A percentile compares a stretch with the other conserved stretches of the same genome.
phyloP scores from a whole-genome alignment of 2,888 invertebrate genomes.

The Phaonia tiefii region DNA sequence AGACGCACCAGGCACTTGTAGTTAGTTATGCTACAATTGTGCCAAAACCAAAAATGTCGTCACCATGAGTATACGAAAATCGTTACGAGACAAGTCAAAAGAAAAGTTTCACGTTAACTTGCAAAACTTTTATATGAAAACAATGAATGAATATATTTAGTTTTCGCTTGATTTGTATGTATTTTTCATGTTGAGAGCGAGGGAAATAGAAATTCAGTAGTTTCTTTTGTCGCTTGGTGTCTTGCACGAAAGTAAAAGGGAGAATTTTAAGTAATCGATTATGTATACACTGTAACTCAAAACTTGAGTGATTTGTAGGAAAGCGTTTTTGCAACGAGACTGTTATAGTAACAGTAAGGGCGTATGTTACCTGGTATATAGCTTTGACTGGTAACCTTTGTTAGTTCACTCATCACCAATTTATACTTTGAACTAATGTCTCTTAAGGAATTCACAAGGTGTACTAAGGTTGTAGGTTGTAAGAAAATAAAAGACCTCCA shows the following conservation, averaged over 20 bases:
- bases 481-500: too few relatives aligned
- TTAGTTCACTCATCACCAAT: too few relatives aligned
- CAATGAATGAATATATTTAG: constrained; percentile 39
- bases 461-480: too few relatives aligned
- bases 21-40: not conserved
- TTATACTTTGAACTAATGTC: too few relatives aligned
- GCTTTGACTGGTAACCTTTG: too few relatives aligned
- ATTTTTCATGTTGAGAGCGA: not conserved
- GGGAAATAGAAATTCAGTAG: constrained; percentile 20
- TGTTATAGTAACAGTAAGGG: too few relatives aligned
- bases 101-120: constrained; percentile 57
- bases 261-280: constrained; percentile 20
- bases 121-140: constrained; percentile 60
- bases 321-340: too few relatives aligned
- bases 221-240: constrained; percentile 20
- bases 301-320: too few relatives aligned
- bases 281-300: not conserved
- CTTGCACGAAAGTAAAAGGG: constrained; percentile 3
- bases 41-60: constrained; percentile 23
- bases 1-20: too few relatives aligned
- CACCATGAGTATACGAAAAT: constrained; percentile 19
- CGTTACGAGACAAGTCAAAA: not conserved
- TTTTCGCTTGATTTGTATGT: constrained; percentile 36
- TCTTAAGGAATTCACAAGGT: too few relatives aligned
- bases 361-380: too few relatives aligned